These are phyloP conservation scores for Magallana nippona DNA, from an alignment of 2,888 invertebrate species.

Conservation along the genomic window DNA sequence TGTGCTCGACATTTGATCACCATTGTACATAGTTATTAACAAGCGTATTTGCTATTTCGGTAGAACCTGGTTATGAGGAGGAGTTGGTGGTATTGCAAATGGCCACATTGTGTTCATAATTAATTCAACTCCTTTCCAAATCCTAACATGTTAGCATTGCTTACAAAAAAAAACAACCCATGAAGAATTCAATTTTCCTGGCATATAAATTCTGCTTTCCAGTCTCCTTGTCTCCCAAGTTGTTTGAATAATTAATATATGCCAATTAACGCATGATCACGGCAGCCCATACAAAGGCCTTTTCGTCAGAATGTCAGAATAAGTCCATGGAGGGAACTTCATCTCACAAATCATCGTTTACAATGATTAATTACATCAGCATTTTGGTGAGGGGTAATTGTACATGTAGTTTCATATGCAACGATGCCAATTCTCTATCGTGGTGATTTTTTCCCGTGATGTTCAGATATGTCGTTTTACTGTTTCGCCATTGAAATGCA, in stretches of 20 bases:
- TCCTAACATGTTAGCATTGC: too few relatives aligned
- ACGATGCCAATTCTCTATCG: too few relatives aligned
- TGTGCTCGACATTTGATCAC: neutral
- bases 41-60: neutral
- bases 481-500: too few relatives aligned
- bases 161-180: too few relatives aligned
- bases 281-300: neutral
- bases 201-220: slow-evolving; percentile 3
- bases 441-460: too few relatives aligned
- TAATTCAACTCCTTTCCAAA: neutral
- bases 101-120: neutral
- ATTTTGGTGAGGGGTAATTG: too few relatives aligned
- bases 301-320: too few relatives aligned
- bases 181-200: neutral
- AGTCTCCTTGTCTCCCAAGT: neutral
- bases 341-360: too few relatives aligned
- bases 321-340: too few relatives aligned
- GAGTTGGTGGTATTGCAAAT: neutral
- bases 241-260: slow-evolving; percentile 14
- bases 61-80: neutral
- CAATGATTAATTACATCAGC: too few relatives aligned
- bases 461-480: too few relatives aligned
- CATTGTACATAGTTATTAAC: neutral
- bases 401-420: too few relatives aligned
- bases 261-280: neutral